Base-by-base conservation (phyloP, 1,140 invertebrate species). In the Tetraneura akinire region DNA sequence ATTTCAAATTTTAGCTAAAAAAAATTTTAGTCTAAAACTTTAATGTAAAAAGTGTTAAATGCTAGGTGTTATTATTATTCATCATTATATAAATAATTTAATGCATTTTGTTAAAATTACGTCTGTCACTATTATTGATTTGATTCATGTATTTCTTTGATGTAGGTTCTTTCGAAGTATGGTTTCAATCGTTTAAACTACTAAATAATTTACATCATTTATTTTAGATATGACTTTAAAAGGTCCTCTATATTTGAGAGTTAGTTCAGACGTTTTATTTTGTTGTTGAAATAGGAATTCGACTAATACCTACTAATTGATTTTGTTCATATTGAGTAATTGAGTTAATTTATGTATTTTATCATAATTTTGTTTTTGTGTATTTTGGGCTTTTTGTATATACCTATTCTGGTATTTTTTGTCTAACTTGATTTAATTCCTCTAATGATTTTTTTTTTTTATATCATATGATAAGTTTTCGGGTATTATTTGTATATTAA, bases 351-450 rank as follows among this genome's bases (percentile, higher is more conserved):
- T 51, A 5, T 51, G 47, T 8, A 3, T 16, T 71, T 51, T 71
- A 10, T 71, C 68, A 9, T 71, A 23, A 10, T 71, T 37, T 71
- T 26, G 1, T 71, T 71, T 71, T 71, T 71, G 68, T 51, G 1
- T 51, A 0, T 71, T 1, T 71, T 71, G 68, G 6, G 68, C 68
- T 18, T 51, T 47, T 26, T 71, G 51, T 71, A 71, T 51, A 10
- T 51, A n/a, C n/a, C n/a, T n/a, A 51, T 8, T 49, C 45, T 51
- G 68, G 68, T 26, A 71, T 71, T 14, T 13, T 71, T 23, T 51
- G 9, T 49, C 68, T 51, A 0, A 51, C 47, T 6, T 51, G n/a
- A 26, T 71, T 47, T 71, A 71, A 4, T 71, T 71, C 68, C 26
- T 71, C n/a, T n/a, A n/a, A n/a, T n/a, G 6, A 8, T 29, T 16